Evolutionary conservation across 1,140 invertebrate species (phyloP).

Genomic region (Drosophila arizonae): DNA sequence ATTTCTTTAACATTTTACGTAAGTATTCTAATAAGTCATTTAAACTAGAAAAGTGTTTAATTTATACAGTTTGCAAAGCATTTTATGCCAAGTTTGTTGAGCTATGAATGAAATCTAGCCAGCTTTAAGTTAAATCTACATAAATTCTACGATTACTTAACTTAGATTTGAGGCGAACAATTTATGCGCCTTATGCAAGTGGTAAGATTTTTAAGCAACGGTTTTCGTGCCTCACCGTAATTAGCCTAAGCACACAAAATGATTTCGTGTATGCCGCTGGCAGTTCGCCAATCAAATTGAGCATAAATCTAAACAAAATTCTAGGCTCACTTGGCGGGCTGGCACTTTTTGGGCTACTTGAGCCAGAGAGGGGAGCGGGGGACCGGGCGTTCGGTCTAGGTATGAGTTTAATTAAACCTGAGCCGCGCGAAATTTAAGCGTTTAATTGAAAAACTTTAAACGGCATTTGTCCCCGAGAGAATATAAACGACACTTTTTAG

Average conservation of each 20-base stretch:
- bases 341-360: constrained; percentile 20
- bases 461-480: constrained; percentile 27
- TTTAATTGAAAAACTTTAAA: constrained; percentile 76
- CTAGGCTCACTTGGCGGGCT: constrained; percentile 27
- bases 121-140: constrained; percentile 5
- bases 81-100: too few species aligned
- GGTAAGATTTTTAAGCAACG: constrained; percentile 18
- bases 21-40: too few species aligned
- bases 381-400: neutral
- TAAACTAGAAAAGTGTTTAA: too few species aligned
- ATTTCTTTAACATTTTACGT: too few species aligned
- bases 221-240: constrained; percentile 16
- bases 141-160: constrained; percentile 31
- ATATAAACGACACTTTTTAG: constrained; percentile 38
- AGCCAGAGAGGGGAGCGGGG: constrained; percentile 19
- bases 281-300: constrained; percentile 72
- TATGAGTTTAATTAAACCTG: constrained; percentile 62
- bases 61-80: too few species aligned
- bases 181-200: constrained; percentile 13
- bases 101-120: neutral
- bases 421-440: constrained; percentile 64
- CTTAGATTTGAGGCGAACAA: constrained; percentile 8
- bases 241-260: constrained; percentile 47
- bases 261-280: constrained; percentile 42
- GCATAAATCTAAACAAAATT: constrained; percentile 72